These are phyloP conservation scores for Aphelenchoides fujianensis DNA, from an alignment of 1,140 invertebrate genomes.

Conservation along the genomic window DNA sequence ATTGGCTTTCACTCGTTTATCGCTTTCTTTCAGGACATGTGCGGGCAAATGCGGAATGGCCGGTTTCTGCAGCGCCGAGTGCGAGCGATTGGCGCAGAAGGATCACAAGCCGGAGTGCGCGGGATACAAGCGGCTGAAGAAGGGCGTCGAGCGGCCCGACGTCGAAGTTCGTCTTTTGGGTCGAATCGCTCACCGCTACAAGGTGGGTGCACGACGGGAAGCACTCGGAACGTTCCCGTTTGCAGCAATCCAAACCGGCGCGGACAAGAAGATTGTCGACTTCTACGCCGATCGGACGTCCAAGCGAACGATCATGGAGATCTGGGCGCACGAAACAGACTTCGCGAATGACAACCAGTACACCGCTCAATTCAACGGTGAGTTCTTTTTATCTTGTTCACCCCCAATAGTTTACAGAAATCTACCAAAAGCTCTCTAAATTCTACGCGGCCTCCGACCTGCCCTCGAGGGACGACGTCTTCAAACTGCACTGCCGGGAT, in stretches of 20 bases:
- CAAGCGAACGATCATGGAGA: conserved; percentile 56
- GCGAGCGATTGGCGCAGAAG: conserved; percentile 47
- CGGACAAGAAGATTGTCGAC: conserved; percentile 49
- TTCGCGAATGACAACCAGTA: conserved; percentile 55
- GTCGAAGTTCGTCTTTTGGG: conserved; percentile 57
- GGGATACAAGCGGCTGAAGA: conserved; percentile 26
- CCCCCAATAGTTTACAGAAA: conserved; percentile 40
- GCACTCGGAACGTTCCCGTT: conserved; percentile 13
- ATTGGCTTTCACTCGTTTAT: conserved; percentile 23
- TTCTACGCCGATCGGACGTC: conserved; percentile 55
- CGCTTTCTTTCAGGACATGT: conserved; percentile 40
- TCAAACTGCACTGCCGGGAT: conserved; percentile 60
- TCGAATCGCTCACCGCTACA: conserved; percentile 54
- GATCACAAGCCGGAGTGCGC: conserved; percentile 48
- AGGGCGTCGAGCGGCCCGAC: conserved; percentile 32
- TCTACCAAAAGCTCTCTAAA: conserved; percentile 45
- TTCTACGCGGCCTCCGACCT: conserved; percentile 55
- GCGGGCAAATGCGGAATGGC: conserved; percentile 36
- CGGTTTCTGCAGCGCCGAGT: conserved; percentile 45
- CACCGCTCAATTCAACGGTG: conserved; percentile 55
- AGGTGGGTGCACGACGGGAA: conserved; percentile 32
- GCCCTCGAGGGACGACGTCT: conserved; percentile 48
- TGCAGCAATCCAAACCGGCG: conserved; percentile 50
- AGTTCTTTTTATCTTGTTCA: neutral
- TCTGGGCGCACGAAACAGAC: conserved; percentile 57